Evolutionary conservation across 2,113 vertebrate species (phyloP).

Genomic region (Phaethornis superciliosus): DNA sequence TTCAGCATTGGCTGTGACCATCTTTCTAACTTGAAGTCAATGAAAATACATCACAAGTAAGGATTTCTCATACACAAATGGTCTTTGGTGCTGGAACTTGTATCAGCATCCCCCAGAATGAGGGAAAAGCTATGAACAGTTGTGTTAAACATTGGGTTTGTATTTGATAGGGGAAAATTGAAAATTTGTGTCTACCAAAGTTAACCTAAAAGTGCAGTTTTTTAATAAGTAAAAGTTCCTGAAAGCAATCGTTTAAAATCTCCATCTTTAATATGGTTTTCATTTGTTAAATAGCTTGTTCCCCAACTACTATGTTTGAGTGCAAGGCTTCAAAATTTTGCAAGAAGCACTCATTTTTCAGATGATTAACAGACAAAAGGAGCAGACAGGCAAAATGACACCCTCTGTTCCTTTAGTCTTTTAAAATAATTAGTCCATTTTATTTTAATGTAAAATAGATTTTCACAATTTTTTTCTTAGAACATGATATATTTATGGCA

Average conservation of each 20-base stretch:
- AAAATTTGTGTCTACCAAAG: neutral
- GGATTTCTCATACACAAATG: neutral
- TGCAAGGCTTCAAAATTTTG: slow-evolving; percentile 4
- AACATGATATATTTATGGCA: neutral
- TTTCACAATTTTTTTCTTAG: neutral
- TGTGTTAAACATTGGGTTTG: neutral
- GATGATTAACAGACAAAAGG: slow-evolving; percentile 23
- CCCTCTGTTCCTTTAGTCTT: neutral
- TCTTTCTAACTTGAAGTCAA: neutral
- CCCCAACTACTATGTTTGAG: neutral
- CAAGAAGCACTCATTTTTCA: slow-evolving; percentile 23
- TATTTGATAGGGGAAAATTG: neutral
- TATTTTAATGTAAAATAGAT: slow-evolving; percentile 2
- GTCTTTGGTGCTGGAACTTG: neutral
- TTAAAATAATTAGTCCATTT: slow-evolving; percentile 22
- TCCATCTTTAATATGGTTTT: neutral
- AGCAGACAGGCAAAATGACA: slow-evolving; percentile 31
- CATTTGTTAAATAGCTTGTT: neutral
- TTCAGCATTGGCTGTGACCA: neutral
- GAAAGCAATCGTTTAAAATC: neutral
- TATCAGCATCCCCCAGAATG: neutral
- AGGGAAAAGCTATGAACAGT: neutral
- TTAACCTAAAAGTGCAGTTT: neutral
- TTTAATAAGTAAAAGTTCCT: neutral
- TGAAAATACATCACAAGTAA: neutral